Base-by-base conservation (phyloP, 2,797 vertebrate genomes). In the Argyrosomus regius region DNA sequence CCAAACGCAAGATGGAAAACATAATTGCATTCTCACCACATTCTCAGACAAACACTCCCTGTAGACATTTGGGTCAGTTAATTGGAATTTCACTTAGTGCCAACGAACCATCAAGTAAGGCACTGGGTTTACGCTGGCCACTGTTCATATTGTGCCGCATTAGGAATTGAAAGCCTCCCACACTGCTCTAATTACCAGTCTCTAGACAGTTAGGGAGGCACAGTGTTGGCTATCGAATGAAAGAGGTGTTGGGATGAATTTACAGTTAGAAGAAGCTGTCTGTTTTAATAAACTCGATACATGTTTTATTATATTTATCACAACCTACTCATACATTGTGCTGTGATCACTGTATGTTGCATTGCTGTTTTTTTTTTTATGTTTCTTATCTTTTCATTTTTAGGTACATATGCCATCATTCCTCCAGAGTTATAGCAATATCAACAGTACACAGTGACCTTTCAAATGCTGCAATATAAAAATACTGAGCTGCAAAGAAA, bases 81-180 rank as follows among this genome's bases (percentile, higher is more conserved):
- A 93, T 93, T 91, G 89, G 77, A 89, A 89, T 91, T 90, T 87
- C 85, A 88, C 82, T 86, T 80, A 74, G 86, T 89, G 84, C 83
- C 91, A 90, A 80, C 56, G 43, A 87, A 91, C 80, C 87, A 88
- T 91, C 84, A 80, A 88, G 84, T 80, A 82, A 87, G 80, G 74
- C 83, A 49, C 72, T 67, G 79, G 71, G 83, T 85, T 88, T 87
- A 56, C 75, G 80, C 77, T 89, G 89, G 91, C 89, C 26, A 31
- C 81, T 82, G 87, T 88, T 92, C 89, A 91, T 82, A 87, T 80
- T 84, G 79, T 83, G 72, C 73, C 59, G 77, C 79, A 71, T 86
- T 80, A 87, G 88, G 68, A 91, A 87, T 50, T 80, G 82, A 91
- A 92, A 92, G 86, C 77, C 89, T 90, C 87, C 92, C 85, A 90